Evolutionary conservation across 1,140 invertebrate genomes (phyloP), one percentile per base, ranked within the genome.

Genomic region (Drosophila arawakana): DNA sequence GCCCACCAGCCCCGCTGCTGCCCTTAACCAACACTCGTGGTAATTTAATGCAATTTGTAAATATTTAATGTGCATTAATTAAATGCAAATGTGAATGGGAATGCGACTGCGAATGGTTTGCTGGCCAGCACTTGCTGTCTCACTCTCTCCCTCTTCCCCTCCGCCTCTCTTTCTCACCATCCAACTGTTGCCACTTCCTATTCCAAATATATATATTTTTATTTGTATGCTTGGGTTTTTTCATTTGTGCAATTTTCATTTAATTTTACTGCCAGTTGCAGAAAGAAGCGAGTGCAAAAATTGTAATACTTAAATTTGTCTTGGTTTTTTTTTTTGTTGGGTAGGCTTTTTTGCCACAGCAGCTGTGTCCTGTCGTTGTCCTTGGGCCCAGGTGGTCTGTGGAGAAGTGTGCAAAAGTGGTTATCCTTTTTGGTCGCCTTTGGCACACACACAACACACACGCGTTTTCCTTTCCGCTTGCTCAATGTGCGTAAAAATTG

Each of bases 11-110:
- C 57, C 11, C 18, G 15, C 2, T n/a, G 18, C 18, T 21, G 18
- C 30, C n/a, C 37, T 15, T 39, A 30, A 6, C 25, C 25, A 30
- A 30, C 41, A 13, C 34, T 69, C 76, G 67, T 39, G 79, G 71
- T 82, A 83, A 83, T 88, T 80, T 74, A 82, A 81, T 85, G 62
- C 83, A 88, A 89, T 83, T 88, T 78, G 83, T 88, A 88, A 88
- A 88, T 88, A 88, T 88, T 88, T 88, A 83, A 88, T 83, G 83
- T 80, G 83, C 83, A 88, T 88, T 88, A 88, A 88, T 88, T 88
- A 83, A 83, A 86, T 88, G 83, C 80, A 80, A 80, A 83, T 86
- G 82, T 72, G 61, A 73, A 73, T 67, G 62, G 11, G 30, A 54
- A n/a, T 13, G 35, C 13, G 46, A 62, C 21, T 68, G 67, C 49